Percentiles rank a stretch among this genome's conserved stretches.
phyloP scores from a whole-genome alignment of 2,888 invertebrate genomes.

The Antheraea yamamai region DNA sequence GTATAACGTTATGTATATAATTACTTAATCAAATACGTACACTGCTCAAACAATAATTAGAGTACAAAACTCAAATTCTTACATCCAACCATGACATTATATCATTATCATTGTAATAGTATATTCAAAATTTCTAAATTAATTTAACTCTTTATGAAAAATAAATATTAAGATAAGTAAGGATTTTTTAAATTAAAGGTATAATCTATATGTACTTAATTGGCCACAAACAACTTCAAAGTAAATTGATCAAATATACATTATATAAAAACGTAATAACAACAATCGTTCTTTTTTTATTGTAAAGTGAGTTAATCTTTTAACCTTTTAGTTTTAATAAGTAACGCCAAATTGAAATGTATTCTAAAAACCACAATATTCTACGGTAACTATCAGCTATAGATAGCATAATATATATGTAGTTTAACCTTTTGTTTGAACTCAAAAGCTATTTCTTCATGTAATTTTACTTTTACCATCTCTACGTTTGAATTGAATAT shows the following conservation, averaged over 20 bases:
- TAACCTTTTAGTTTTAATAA: background rate
- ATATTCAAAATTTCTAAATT: background rate
- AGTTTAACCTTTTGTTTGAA: slow-evolving; percentile 35
- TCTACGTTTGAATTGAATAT: slow-evolving; percentile 51
- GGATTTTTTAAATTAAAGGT: background rate
- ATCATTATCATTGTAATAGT: background rate
- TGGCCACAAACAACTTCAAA: background rate
- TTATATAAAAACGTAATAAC: background rate
- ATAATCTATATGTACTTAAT: background rate
- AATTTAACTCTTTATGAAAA: background rate
- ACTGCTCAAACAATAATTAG: background rate
- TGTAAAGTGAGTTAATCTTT: background rate
- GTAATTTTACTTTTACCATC: slow-evolving; percentile 35
- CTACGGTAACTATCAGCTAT: slow-evolving; percentile 25
- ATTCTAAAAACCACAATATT: background rate
- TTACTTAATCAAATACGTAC: no score
- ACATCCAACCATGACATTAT: background rate
- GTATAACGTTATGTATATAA: no score
- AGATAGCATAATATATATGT: slow-evolving; percentile 20
- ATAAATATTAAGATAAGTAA: background rate
- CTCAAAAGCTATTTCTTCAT: slow-evolving; percentile 28
- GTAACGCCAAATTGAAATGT: background rate
- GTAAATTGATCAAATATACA: background rate
- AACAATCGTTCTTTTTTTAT: background rate
- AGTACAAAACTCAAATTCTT: background rate